Conservation (phyloP, 2,888 invertebrate species). For the Clostera curtula region DNA sequence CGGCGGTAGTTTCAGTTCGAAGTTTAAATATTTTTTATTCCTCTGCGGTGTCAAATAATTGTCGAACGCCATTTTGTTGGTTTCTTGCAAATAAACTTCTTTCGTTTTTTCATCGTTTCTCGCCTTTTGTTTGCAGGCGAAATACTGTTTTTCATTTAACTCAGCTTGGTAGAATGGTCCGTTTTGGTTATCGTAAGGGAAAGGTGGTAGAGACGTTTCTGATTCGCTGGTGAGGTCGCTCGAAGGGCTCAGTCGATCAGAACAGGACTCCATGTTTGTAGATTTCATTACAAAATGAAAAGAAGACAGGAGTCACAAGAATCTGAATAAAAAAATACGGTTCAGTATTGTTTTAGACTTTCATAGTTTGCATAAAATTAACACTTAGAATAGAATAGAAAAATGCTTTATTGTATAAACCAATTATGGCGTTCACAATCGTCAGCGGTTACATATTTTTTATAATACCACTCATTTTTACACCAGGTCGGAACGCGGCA, state of each 20-base stretch:
- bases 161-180: conserved; percentile 48
- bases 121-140: conserved; percentile 54
- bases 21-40: conserved; percentile 63
- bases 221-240: conserved; percentile 66
- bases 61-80: conserved; percentile 53
- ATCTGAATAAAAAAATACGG: too few relatives aligned
- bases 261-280: conserved; percentile 63
- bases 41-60: conserved; percentile 50
- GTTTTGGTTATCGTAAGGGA: conserved; percentile 56
- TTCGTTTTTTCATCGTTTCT: conserved; percentile 45
- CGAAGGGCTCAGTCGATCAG: conserved; percentile 61
- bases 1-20: conserved; percentile 63
- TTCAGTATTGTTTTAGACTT: too few relatives aligned
- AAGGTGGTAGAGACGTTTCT: conserved; percentile 57
- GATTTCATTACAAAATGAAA: conserved; percentile 63
- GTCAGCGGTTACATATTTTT: too few relatives aligned
- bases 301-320: too few relatives aligned
- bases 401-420: too few relatives aligned
- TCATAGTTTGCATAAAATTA: too few relatives aligned
- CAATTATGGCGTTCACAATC: too few relatives aligned
- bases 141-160: conserved; percentile 58
- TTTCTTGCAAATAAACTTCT: conserved; percentile 55
- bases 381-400: too few relatives aligned
- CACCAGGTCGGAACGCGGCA: too few relatives aligned
- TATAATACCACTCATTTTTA: too few relatives aligned